Evolutionary conservation across 2,888 invertebrate species (phyloP).

Genomic region (Stenodema calcarata): DNA sequence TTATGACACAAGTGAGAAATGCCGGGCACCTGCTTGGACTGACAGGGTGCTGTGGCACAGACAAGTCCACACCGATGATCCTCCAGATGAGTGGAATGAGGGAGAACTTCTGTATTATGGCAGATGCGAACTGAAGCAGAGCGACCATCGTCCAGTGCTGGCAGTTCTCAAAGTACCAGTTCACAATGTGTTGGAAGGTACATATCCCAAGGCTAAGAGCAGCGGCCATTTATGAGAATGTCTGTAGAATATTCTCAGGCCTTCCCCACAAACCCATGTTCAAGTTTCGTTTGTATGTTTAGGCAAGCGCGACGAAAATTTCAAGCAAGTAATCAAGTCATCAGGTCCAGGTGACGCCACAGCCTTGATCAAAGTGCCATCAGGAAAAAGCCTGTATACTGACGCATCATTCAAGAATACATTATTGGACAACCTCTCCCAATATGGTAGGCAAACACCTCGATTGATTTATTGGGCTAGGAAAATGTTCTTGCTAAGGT

Average conservation of each 20-base stretch:
- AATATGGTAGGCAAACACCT: constrained; percentile 68
- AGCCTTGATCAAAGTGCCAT: constrained; percentile 72
- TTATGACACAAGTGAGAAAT: constrained; percentile 98
- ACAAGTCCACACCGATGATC: constrained; percentile 73
- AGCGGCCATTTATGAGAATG: too few species aligned
- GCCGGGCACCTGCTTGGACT: constrained; percentile 97
- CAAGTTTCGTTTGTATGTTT: background rate
- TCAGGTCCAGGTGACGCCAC: constrained; percentile 96
- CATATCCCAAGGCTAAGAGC: background rate
- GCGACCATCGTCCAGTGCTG: constrained; percentile 96
- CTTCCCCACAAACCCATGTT: background rate
- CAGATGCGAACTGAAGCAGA: constrained; percentile 92
- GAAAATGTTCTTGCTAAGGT: too few species aligned
- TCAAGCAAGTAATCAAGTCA: constrained; percentile 82
- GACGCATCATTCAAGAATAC: constrained; percentile 82
- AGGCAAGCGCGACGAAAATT: constrained; percentile 73
- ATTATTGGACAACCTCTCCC: constrained; percentile 79
- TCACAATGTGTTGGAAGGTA: constrained; percentile 77
- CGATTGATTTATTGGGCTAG: background rate
- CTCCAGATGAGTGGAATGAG: constrained; percentile 70
- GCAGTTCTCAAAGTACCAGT: constrained; percentile 89
- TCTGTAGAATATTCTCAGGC: background rate
- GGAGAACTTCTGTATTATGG: constrained; percentile 89
- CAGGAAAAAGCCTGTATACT: constrained; percentile 69
- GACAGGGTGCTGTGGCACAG: constrained; percentile 95